Conservation (phyloP, 2,888 invertebrate genomes). For the Adelognathus sp. region DNA sequence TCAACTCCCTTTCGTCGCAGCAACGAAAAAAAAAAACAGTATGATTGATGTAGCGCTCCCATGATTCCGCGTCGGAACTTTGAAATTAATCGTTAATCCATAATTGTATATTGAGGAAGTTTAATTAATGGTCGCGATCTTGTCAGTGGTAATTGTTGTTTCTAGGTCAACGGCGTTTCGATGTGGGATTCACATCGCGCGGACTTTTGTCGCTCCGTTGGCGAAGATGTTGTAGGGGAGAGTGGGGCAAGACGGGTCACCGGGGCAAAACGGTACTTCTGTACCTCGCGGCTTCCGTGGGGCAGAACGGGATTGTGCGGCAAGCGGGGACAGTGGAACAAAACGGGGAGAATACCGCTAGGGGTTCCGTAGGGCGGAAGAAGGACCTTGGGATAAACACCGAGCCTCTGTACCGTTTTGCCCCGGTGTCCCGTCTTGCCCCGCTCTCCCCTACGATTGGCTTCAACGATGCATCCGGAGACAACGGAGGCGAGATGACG, state of each 20-base stretch:
- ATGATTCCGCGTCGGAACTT: background rate
- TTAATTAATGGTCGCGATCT: constrained; percentile 12
- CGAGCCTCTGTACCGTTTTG: too few relatives aligned
- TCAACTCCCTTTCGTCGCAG: background rate
- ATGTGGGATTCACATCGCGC: background rate
- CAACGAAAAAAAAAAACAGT: background rate
- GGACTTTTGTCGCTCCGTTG: background rate
- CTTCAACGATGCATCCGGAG: constrained; percentile 10
- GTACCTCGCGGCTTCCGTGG: too few relatives aligned
- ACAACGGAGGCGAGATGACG: constrained; percentile 2
- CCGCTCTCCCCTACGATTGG: too few relatives aligned
- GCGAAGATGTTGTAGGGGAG: too few relatives aligned
- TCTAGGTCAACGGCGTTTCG: constrained; percentile 24
- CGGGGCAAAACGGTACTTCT: too few relatives aligned
- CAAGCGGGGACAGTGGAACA: too few relatives aligned
- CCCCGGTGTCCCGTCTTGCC: too few relatives aligned
- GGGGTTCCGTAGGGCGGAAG: too few relatives aligned
- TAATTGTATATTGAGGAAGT: background rate
- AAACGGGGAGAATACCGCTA: too few relatives aligned
- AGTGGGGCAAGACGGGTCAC: too few relatives aligned
- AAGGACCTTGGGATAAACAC: too few relatives aligned
- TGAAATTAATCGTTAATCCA: background rate
- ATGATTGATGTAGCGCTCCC: background rate
- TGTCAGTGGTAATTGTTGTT: background rate
- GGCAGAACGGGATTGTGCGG: too few relatives aligned